A percentile compares a stretch with the other conserved stretches of the same genome.
These are phyloP conservation scores for Clarias fuscus DNA, from an alignment of 2,797 vertebrate genomes.

Conservation along the genomic window DNA sequence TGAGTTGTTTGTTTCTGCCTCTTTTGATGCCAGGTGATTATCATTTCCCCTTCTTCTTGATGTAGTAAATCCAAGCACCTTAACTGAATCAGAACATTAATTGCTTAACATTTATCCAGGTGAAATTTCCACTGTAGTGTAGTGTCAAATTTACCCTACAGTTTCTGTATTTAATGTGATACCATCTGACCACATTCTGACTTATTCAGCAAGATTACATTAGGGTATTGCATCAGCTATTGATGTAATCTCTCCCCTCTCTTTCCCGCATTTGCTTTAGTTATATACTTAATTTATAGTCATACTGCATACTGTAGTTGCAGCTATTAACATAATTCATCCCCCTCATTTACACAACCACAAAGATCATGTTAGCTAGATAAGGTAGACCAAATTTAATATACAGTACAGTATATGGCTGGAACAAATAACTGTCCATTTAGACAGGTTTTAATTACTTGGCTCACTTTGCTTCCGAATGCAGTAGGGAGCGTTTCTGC, in stretches of 20 bases:
- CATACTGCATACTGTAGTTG: not conserved
- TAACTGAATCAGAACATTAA: not conserved
- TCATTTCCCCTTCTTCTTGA: not conserved
- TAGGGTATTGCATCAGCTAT: slow-evolving; percentile 3
- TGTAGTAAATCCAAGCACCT: not conserved
- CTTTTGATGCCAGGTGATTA: not conserved
- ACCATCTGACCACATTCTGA: not conserved
- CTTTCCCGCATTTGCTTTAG: not conserved
- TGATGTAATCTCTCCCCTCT: not conserved
- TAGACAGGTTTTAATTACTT: not conserved
- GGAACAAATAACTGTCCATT: not conserved
- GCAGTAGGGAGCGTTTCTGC: not conserved
- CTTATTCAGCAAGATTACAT: not conserved
- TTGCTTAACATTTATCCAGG: not conserved
- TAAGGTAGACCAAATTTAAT: not conserved
- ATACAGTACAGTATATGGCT: not conserved
- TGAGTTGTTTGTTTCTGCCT: not conserved
- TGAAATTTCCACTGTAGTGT: not conserved
- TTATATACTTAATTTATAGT: not conserved
- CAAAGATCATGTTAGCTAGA: not conserved
- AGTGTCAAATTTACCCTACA: not conserved
- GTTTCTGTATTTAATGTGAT: not conserved
- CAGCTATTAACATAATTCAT: not conserved
- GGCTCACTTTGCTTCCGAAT: no score
- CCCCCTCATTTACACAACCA: not conserved